Evolutionary conservation across 2,113 vertebrate species (phyloP), one percentile per base, ranked within the genome.

Genomic region (Lethenteron camtschaticum): DNA sequence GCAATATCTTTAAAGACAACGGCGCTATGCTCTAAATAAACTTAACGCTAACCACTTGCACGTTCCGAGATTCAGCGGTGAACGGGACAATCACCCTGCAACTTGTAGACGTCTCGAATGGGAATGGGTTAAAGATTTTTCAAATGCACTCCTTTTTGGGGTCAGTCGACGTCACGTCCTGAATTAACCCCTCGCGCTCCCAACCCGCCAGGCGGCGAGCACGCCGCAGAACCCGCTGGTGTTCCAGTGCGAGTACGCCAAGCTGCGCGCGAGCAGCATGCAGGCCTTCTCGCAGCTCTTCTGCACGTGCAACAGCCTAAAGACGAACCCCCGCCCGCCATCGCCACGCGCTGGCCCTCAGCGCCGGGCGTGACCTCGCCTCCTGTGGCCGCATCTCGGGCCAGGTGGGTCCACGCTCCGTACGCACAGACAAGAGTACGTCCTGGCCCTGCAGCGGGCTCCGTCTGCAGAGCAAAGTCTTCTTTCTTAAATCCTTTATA

Each of bases 221-320:
- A 99, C 92, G 0, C 92, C 94, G 4, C 81, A 94, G 79, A 97
- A 88, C 77, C 94, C 91, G 10, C 80, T 99, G 71, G 86, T 84
- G 18, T 99, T 97, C 81, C 94, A 99, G 78, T 99, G 94, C 70
- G 92, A 95, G 60, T 96, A 92, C 82, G 89, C 96, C 73, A 99
- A 99, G 78, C 84, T 99, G 76, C 82, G 92, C 14, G 96, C 96
- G 71, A 89, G 95, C 79, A 86, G 87, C 56, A 83, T 99, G 60
- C 91, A 96, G 78, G 90, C 89, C 63, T 86, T 96, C 78, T 96
- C 87, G 7, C 90, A 95, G 76, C 90, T 99, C 66, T 86, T 99
- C 75, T 96, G 90, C 73, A 99, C 91, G 73, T 97, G 94, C 77
- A 99, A 92, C 78, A 99, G 94, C 76, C 81, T 97, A 1, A 99